A percentile compares a stretch with the other conserved stretches of the same genome.
These are phyloP conservation scores for Fulica atra DNA, from an alignment of 2,113 vertebrate genomes.

Conservation along the genomic window DNA sequence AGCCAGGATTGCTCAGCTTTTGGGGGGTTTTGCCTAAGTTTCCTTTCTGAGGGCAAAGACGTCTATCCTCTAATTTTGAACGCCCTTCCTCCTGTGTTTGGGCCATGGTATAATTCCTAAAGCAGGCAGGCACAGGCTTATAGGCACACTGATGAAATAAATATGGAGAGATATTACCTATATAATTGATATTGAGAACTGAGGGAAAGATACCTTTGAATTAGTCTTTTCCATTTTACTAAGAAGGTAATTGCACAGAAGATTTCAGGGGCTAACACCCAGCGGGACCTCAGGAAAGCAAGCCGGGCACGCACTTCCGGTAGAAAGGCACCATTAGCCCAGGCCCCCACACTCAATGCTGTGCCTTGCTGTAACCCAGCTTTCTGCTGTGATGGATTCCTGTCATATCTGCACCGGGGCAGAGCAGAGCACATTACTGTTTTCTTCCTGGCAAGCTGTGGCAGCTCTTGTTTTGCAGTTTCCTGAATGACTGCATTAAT, in stretches of 20 bases:
- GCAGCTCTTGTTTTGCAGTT: not conserved
- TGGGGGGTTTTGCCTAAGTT: not conserved
- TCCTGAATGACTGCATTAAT: slow-evolving; percentile 13
- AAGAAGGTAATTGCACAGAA: not conserved
- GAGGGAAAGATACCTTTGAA: not conserved
- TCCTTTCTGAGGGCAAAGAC: not conserved
- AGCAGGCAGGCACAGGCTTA: not conserved
- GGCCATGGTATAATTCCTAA: not conserved
- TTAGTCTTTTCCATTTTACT: not conserved
- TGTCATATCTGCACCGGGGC: not conserved
- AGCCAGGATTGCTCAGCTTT: not conserved
- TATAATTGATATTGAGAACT: not conserved
- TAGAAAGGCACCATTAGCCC: not conserved
- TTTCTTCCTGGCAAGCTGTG: not conserved
- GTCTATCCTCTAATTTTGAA: not conserved
- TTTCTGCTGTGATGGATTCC: not conserved
- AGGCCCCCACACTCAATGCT: not conserved
- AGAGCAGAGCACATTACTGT: not conserved
- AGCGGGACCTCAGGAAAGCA: not conserved
- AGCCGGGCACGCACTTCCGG: not conserved
- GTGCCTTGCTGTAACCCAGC: not conserved
- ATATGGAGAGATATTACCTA: not conserved
- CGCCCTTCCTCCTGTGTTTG: not conserved
- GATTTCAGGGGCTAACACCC: not conserved
- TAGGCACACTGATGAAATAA: not conserved